Percentiles rank a stretch among this genome's conserved stretches.
These are phyloP conservation scores for Odontophorus gujanensis DNA, from an alignment of 2,113 vertebrate species.

Conservation along the genomic window DNA sequence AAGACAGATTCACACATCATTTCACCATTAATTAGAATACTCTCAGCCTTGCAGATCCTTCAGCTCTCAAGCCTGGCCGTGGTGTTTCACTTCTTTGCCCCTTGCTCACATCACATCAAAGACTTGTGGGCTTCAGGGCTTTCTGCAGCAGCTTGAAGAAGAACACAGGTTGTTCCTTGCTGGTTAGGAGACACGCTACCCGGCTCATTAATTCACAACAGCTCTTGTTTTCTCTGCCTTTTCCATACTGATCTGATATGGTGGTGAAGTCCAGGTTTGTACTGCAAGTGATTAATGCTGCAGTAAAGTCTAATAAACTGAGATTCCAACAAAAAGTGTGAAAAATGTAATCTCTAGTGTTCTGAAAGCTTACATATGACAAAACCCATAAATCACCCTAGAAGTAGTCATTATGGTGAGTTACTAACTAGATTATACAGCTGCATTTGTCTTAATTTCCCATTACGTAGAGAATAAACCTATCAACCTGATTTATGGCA, in stretches of 20 bases:
- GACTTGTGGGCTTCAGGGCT: constrained; percentile 1
- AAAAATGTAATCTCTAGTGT: constrained; percentile 73
- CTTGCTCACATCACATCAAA: not conserved
- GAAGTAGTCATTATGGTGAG: constrained; percentile 69
- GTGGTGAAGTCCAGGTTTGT: constrained; percentile 43
- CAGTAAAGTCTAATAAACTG: constrained; percentile 58
- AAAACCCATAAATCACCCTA: constrained; percentile 70
- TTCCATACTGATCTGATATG: constrained; percentile 55
- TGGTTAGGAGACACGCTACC: constrained; percentile 60
- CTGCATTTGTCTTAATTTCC: constrained; percentile 73
- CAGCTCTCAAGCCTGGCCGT: constrained; percentile 6
- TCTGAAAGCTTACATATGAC: constrained; percentile 73
- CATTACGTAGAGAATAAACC: constrained; percentile 73
- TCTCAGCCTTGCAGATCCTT: not conserved
- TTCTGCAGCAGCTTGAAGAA: constrained; percentile 20
- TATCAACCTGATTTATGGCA: constrained; percentile 70
- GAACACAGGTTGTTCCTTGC: constrained; percentile 59
- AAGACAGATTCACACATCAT: constrained; percentile 64
- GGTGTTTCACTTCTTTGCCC: not conserved
- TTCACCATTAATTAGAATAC: constrained; percentile 48
- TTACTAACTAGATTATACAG: constrained; percentile 73
- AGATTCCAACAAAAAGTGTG: constrained; percentile 68
- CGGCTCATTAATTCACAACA: constrained; percentile 67
- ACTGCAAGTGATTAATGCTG: constrained; percentile 68
- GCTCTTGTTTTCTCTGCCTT: constrained; percentile 67